Evolutionary conservation across 1,140 invertebrate genomes (phyloP).

Genomic region (Bombus confusus): DNA sequence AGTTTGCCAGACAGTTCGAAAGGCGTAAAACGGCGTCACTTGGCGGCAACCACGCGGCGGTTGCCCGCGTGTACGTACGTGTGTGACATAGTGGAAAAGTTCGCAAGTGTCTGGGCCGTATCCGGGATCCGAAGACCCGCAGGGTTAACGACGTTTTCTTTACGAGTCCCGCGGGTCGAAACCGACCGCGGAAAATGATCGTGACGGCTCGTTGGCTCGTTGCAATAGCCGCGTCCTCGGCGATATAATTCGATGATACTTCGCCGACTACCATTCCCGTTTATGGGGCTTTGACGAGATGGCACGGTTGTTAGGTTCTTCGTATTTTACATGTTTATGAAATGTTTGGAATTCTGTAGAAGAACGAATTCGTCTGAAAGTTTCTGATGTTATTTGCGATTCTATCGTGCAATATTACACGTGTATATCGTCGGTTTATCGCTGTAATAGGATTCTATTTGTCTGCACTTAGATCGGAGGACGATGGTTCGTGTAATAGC

Average conservation of each 20-base stretch:
- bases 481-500: no score
- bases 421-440: no score
- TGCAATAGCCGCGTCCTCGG: not conserved
- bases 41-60: slow-evolving; percentile 38
- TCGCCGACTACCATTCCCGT: not conserved
- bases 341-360: no score
- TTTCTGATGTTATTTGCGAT: no score
- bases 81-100: slow-evolving; percentile 57
- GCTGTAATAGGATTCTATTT: no score
- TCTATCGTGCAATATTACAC: no score
- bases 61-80: not conserved
- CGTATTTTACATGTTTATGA: not conserved
- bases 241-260: slow-evolving; percentile 23
- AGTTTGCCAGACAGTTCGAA: slow-evolving; percentile 61
- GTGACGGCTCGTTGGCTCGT: slow-evolving; percentile 20
- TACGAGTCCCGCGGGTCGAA: slow-evolving; percentile 23
- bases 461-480: no score
- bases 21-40: slow-evolving; percentile 59
- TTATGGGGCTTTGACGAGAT: not conserved
- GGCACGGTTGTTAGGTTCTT: no score
- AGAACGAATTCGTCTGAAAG: not conserved
- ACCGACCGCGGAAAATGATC: slow-evolving; percentile 26
- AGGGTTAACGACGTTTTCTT: slow-evolving; percentile 46
- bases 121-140: slow-evolving; percentile 36
- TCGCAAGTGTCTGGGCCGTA: slow-evolving; percentile 45